Percentiles rank a stretch among this genome's conserved stretches.
These are phyloP conservation scores for Nasalis larvatus DNA, from an alignment of 2,113 vertebrate species.

Conservation along the genomic window DNA sequence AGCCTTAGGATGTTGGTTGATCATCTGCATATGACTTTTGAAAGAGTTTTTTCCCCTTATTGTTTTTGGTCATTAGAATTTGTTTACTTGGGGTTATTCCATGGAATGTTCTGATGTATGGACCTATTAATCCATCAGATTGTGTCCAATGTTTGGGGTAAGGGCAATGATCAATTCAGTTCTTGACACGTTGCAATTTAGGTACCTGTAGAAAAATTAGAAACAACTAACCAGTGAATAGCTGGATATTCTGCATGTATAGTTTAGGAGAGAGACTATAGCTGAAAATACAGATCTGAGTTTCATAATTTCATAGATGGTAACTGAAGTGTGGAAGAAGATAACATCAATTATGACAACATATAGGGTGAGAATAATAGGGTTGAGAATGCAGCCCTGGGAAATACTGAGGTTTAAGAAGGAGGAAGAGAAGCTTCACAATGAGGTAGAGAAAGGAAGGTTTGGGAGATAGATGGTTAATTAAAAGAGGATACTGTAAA, in stretches of 20 bases:
- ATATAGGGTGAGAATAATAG: neutral
- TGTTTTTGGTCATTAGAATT: neutral
- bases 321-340: neutral
- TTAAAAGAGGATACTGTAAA: neutral
- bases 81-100: neutral
- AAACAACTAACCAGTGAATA: neutral
- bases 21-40: neutral
- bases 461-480: neutral
- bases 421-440: neutral
- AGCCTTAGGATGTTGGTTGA: neutral
- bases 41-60: neutral
- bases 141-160: neutral
- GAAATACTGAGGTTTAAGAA: neutral
- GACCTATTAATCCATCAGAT: neutral
- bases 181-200: neutral
- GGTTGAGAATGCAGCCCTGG: neutral
- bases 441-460: neutral
- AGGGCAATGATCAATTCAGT: neutral
- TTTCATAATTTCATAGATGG: neutral
- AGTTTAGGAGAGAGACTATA: neutral
- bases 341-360: neutral
- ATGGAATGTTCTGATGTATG: neutral
- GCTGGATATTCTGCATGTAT: neutral
- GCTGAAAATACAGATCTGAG: neutral
- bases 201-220: neutral